Conservation (phyloP, 2,113 vertebrate genomes). For the Cololabis saira region DNA sequence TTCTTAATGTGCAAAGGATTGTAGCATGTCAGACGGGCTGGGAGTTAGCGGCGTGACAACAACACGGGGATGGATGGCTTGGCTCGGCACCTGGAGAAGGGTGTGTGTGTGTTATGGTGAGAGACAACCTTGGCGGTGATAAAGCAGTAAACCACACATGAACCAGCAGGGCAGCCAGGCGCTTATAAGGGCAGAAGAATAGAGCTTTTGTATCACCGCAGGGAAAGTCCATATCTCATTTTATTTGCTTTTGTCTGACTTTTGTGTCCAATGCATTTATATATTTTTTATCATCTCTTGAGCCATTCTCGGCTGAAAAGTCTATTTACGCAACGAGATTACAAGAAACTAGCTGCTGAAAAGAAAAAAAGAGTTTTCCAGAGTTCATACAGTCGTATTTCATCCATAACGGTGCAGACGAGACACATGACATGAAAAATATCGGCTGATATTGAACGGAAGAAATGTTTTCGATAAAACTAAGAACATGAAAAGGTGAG, state of each 20-base stretch:
- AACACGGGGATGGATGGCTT: conserved; percentile 70
- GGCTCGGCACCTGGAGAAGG: conserved; percentile 75
- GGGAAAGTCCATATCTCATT: conserved; percentile 16
- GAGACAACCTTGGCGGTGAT: conserved; percentile 43
- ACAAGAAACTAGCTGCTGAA: too few species aligned
- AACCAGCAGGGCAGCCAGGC: conserved; percentile 56
- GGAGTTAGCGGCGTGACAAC: conserved; percentile 66
- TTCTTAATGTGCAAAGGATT: conserved; percentile 74
- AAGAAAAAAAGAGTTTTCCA: too few species aligned
- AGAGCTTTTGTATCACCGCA: conserved; percentile 47
- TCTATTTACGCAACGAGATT: too few species aligned
- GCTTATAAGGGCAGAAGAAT: conserved; percentile 62
- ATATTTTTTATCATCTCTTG: not conserved
- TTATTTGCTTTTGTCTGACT: not conserved
- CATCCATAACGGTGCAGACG: too few species aligned
- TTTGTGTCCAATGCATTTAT: not conserved
- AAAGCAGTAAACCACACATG: conserved; percentile 58
- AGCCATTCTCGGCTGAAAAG: too few species aligned
- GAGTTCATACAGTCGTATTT: too few species aligned
- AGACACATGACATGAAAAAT: too few species aligned
- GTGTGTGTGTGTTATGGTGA: conserved; percentile 12
- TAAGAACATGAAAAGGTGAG: too few species aligned
- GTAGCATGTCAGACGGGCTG: conserved; percentile 62
- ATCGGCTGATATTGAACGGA: too few species aligned
- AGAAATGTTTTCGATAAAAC: too few species aligned